Evolutionary conservation across 2,888 invertebrate genomes (phyloP).

Genomic region (Ormia ochracea): DNA sequence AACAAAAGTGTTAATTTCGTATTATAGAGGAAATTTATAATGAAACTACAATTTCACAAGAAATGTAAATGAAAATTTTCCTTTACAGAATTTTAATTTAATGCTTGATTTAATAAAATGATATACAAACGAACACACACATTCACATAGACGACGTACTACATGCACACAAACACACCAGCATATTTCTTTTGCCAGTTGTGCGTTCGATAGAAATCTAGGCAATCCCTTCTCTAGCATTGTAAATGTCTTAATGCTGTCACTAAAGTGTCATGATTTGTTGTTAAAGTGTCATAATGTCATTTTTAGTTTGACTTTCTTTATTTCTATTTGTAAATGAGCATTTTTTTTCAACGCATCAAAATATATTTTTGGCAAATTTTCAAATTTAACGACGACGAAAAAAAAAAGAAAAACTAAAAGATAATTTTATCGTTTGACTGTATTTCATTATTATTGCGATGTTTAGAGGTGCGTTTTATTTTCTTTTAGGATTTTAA

Average conservation of each 20-base stretch:
- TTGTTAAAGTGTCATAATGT: conserved; percentile 57
- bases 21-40: conserved; percentile 25
- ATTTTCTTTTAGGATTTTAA: neutral
- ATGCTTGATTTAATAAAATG: conserved; percentile 13
- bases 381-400: conserved; percentile 39
- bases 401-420: neutral
- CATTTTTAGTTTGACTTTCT: conserved; percentile 10
- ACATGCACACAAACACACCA: too few relatives aligned
- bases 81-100: conserved; percentile 9
- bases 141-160: too few relatives aligned
- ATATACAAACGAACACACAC: too few relatives aligned
- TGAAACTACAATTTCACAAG: neutral
- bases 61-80: neutral
- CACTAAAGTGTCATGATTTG: conserved; percentile 57
- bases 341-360: conserved; percentile 23
- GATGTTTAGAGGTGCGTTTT: neutral
- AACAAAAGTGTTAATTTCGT: conserved; percentile 29
- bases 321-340: conserved; percentile 6
- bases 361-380: conserved; percentile 43
- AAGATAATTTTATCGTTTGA: neutral
- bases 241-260: conserved; percentile 50
- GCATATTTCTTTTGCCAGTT: too few relatives aligned
- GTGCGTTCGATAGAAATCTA: too few relatives aligned
- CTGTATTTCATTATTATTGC: neutral
- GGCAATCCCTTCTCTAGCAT: conserved; percentile 25